These are phyloP conservation scores for Calonectris borealis DNA, from an alignment of 2,113 vertebrate species.

Conservation along the genomic window DNA sequence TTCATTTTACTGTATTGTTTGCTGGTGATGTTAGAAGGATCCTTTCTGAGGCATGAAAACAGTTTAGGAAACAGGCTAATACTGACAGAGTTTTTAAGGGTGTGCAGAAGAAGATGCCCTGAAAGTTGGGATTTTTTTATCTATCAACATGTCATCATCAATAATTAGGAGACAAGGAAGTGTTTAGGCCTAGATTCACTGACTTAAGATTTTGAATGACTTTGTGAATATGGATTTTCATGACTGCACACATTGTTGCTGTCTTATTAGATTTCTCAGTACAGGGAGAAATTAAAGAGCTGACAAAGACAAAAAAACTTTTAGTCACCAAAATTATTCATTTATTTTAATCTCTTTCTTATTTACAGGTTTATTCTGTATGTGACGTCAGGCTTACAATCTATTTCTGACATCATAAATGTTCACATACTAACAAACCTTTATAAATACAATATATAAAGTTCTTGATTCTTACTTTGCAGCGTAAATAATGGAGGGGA, in stretches of 20 bases:
- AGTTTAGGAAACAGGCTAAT: not conserved
- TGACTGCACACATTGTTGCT: not conserved
- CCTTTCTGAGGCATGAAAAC: constrained; percentile 55
- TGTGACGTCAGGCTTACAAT: not conserved
- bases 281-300: not conserved
- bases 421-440: not conserved
- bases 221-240: not conserved
- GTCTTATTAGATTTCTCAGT: not conserved
- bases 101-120: not conserved
- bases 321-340: rapidly evolving
- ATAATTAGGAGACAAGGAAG: not conserved
- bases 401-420: not conserved
- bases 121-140: not conserved
- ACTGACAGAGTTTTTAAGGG: not conserved
- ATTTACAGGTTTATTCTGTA: not conserved
- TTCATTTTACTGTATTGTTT: constrained; percentile 61
- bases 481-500: not conserved
- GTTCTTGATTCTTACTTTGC: not conserved
- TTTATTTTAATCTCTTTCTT: not conserved
- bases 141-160: not conserved
- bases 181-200: not conserved
- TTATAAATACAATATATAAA: not conserved
- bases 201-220: not conserved
- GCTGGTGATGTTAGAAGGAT: constrained; percentile 31
- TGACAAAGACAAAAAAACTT: not conserved